These are phyloP conservation scores for Drymodes brunneopygia DNA, from an alignment of 2,113 vertebrate species.

Conservation along the genomic window DNA sequence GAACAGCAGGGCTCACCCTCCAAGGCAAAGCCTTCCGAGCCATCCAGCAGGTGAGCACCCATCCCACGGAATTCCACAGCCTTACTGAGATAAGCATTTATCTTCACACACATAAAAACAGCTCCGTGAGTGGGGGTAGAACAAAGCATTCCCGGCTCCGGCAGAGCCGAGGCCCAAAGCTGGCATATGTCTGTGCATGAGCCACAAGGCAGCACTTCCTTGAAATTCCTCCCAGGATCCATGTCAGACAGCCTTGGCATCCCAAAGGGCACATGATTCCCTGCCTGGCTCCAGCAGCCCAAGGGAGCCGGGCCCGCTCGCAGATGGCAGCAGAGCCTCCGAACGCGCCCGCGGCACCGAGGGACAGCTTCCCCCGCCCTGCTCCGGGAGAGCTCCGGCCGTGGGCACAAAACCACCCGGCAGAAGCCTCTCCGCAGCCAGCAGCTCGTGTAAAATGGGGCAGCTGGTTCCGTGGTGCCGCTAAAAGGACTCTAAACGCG, in stretches of 20 bases:
- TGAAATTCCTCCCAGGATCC: not conserved
- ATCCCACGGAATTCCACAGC: accelerated
- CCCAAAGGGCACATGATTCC: not conserved
- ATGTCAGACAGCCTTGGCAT: not conserved
- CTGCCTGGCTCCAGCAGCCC: not conserved
- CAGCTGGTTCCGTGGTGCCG: not conserved
- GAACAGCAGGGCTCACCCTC: not conserved
- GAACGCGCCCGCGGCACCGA: accelerated
- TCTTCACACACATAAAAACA: not conserved
- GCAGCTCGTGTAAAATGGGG: not conserved
- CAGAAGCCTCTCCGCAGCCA: not conserved
- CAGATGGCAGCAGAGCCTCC: not conserved
- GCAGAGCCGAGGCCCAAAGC: not conserved
- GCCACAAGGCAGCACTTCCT: not conserved
- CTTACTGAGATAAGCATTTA: accelerated
- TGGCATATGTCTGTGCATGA: accelerated
- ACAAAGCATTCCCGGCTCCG: not conserved
- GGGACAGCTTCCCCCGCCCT: accelerated
- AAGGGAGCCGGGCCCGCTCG: not conserved
- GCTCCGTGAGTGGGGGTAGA: accelerated
- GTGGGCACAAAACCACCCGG: not conserved
- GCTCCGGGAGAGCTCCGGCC: not conserved
- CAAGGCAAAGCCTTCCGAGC: not conserved
- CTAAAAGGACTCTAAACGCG: not conserved
- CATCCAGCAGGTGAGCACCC: not conserved